Evolutionary conservation across 2,888 invertebrate species (phyloP).

Genomic region (Microchrysa polita): DNA sequence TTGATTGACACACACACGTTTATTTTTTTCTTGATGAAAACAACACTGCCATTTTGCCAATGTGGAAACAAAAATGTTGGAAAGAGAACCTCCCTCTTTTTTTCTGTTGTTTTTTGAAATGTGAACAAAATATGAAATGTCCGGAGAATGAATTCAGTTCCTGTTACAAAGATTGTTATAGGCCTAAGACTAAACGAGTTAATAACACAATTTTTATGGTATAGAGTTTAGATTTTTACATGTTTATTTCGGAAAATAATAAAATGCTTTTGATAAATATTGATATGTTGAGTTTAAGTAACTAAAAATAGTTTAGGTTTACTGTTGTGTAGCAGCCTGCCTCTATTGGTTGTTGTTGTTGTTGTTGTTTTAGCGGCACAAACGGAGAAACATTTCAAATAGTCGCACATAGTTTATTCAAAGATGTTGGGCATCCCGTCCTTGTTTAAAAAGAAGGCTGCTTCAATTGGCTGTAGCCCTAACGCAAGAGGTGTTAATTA

Average conservation of each 20-base stretch:
- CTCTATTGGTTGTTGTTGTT: no score
- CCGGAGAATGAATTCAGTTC: not conserved
- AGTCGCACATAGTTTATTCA: no score
- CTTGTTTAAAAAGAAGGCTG: no score
- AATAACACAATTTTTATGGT: not conserved
- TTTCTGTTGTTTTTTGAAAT: slow-evolving; percentile 3
- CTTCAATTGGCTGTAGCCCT: no score
- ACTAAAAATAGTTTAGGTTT: no score
- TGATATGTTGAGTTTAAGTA: no score
- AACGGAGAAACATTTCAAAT: no score
- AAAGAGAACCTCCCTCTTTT: not conserved
- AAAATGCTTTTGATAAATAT: no score
- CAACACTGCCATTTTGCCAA: slow-evolving; percentile 28
- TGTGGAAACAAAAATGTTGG: slow-evolving; percentile 10
- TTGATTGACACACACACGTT: not conserved
- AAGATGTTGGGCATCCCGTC: no score
- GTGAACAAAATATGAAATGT: not conserved
- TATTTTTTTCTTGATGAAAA: slow-evolving; percentile 17
- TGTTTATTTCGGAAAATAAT: not conserved
- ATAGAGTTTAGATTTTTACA: slow-evolving; percentile 3
- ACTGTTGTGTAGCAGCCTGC: no score
- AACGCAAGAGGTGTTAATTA: no score
- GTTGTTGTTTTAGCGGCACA: no score
- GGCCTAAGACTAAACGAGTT: not conserved
- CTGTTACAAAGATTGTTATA: not conserved